phyloP scores from a whole-genome alignment of 2,797 vertebrate genomes.

The Sternotherus odoratus region DNA sequence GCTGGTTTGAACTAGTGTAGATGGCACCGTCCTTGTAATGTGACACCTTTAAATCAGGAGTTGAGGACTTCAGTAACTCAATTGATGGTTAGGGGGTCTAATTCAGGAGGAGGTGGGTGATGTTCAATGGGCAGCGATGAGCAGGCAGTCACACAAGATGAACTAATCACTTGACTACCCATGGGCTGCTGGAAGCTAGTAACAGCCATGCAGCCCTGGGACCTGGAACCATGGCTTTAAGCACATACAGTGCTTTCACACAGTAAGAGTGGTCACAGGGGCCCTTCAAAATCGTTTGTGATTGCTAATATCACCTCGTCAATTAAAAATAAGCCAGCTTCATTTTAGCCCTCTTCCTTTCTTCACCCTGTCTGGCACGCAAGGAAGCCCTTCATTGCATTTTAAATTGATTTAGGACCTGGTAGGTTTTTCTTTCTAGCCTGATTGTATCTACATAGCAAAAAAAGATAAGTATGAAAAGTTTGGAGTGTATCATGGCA shows the following conservation, averaged over 20 bases:
- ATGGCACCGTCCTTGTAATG: not conserved
- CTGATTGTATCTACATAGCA: not conserved
- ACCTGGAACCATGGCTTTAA: not conserved
- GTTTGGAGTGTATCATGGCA: not conserved
- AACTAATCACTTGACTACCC: not conserved
- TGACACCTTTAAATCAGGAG: not conserved
- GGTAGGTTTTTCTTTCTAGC: too few relatives aligned
- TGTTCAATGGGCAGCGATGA: not conserved
- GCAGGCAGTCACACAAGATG: not conserved
- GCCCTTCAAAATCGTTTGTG: not conserved
- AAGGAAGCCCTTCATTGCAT: not conserved
- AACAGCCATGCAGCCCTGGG: not conserved
- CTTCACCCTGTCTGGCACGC: too few relatives aligned
- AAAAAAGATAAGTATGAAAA: not conserved
- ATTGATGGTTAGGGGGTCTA: rapidly evolving
- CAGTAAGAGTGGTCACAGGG: not conserved
- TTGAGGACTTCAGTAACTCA: not conserved
- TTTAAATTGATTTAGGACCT: too few relatives aligned
- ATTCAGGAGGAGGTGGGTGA: not conserved
- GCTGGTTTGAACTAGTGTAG: not conserved
- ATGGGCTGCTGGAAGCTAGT: not conserved
- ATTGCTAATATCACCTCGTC: not conserved
- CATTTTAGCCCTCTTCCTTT: not conserved
- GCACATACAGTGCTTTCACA: not conserved
- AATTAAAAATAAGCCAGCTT: not conserved